Evolutionary conservation across 2,888 invertebrate genomes (phyloP).

Genomic region (Caenorhabditis sinica): DNA sequence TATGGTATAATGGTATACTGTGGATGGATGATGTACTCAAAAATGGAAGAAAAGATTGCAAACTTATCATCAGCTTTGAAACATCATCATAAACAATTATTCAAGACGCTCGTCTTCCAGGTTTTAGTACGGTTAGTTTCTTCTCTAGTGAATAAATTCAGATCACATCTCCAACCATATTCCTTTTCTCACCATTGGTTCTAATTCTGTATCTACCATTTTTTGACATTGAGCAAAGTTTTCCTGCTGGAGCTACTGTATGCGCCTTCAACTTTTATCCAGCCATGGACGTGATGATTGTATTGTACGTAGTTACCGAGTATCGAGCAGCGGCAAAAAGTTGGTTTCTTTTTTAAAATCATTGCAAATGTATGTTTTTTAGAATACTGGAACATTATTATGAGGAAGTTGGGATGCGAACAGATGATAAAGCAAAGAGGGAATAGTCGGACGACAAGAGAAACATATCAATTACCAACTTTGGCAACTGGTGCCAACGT

Average conservation of each 20-base stretch:
- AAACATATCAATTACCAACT: no score
- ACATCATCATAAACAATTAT: conserved; percentile 23
- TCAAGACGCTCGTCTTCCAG: conserved; percentile 25
- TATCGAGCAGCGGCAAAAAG: conserved; percentile 23
- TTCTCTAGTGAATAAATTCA: not conserved
- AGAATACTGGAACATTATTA: not conserved
- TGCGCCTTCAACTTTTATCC: conserved; percentile 30
- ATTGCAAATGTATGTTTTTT: not conserved
- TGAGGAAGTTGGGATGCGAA: not conserved
- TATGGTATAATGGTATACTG: conserved; percentile 23
- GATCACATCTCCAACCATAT: conserved; percentile 26
- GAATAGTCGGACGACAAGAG: no score
- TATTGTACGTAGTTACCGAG: conserved; percentile 40
- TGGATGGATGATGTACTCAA: conserved; percentile 1
- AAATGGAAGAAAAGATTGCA: conserved; percentile 27
- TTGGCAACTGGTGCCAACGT: no score
- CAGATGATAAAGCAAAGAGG: no score
- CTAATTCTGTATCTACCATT: conserved; percentile 26
- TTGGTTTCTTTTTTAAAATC: not conserved
- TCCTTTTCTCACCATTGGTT: conserved; percentile 33
- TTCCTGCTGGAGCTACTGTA: conserved; percentile 26
- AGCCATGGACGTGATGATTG: conserved; percentile 24
- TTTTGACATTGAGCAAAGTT: conserved; percentile 8
- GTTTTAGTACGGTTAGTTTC: not conserved
- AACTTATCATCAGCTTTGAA: not conserved